These are phyloP conservation scores for Paramisgurnus dabryanus DNA, from an alignment of 2,113 vertebrate genomes.

Conservation along the genomic window DNA sequence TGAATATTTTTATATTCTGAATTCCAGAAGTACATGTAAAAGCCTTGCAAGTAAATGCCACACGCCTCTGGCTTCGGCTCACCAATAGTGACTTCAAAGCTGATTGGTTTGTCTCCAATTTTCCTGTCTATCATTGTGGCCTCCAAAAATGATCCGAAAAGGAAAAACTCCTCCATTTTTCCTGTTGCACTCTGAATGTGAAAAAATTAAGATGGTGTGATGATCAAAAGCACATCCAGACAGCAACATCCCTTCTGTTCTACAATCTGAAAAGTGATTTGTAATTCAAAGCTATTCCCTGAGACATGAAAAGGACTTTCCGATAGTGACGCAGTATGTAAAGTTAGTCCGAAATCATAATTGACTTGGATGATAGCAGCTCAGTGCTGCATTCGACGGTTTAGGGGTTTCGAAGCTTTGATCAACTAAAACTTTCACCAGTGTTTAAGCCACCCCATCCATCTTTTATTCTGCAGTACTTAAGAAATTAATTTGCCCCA, in stretches of 20 bases:
- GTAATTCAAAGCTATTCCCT: background rate
- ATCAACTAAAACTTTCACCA: background rate
- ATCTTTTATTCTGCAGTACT: background rate
- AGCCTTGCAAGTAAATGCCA: background rate
- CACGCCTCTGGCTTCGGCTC: constrained; percentile 20
- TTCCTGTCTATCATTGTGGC: constrained; percentile 97
- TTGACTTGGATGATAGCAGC: constrained; percentile 1
- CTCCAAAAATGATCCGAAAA: constrained; percentile 94
- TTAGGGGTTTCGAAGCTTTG: background rate
- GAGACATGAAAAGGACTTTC: background rate
- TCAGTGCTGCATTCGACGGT: background rate
- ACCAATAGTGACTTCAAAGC: constrained; percentile 98
- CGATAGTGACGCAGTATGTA: background rate
- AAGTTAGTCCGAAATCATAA: constrained; percentile 17
- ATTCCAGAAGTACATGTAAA: background rate
- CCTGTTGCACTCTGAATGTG: constrained; percentile 73
- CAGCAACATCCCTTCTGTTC: background rate
- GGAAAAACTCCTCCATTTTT: constrained; percentile 94
- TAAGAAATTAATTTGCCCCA: background rate
- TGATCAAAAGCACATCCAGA: background rate
- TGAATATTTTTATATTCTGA: background rate
- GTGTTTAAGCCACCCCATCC: too few relatives aligned
- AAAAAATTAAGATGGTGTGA: background rate
- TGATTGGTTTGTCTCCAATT: constrained; percentile 92
- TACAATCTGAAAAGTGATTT: background rate